Base-by-base conservation (phyloP, 2,888 invertebrate genomes). In the Schrankia costaestrigalis region DNA sequence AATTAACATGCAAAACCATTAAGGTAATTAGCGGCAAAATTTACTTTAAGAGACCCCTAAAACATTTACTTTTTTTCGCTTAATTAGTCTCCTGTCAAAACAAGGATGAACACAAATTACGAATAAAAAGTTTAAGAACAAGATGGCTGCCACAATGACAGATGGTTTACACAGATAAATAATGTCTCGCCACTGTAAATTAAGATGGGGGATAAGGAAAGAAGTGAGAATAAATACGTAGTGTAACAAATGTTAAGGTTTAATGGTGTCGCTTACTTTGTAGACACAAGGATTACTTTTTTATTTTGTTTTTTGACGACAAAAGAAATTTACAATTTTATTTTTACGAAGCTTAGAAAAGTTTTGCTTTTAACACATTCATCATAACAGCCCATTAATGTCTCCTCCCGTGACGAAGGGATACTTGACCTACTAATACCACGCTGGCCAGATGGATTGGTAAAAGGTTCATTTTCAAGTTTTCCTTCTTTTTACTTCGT, bases 101-200 rank as follows among this genome's bases (percentile, higher is more conserved):
- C 55, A 58, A 41, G 55, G 44, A 48, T 51, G 50, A 66, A 73
- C 63, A 72, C 59, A 58, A 61, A 65, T 63, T 64, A 73, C 66
- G 63, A 51, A 52, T 46, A 57, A 70, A 70, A 71, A 73, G 68
- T 63, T 60, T 60, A 49, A 46, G 30, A 51, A 54, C 63, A 58
- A 61, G 46, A 64, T 64, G 67, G 70, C 67, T 63, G 54, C 49
- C 54, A 60, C 59, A 63, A 65, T 83, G 83, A 85, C 85, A 84
- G 84, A 83, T 84, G 72, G 81, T 73, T 83, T 78, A 83, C 86
- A 84, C 52, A 59, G 56, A 52, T 62, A 75, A 72, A 75, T 72
- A 78, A 81, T 80, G 81, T 79, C 77, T 45, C 51, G 72, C 69
- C 76, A 72, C 74, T 68, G 56, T 59, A 46, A 59, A 56, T 56